Base-by-base conservation (phyloP, 2,797 vertebrate genomes). In the Babyrousa celebensis region DNA sequence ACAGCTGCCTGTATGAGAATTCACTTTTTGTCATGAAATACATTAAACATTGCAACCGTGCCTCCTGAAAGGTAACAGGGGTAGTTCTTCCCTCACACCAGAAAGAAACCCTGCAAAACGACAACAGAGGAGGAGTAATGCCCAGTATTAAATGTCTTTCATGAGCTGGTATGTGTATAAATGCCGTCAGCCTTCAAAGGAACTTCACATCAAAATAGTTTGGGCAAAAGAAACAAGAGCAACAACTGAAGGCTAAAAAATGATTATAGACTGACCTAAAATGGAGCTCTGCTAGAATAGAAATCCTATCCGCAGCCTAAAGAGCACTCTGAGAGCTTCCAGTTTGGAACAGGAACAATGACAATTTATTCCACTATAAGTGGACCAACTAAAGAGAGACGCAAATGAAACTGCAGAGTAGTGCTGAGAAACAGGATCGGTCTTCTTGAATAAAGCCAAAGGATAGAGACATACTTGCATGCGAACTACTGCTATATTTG, bases 401-500 rank as follows among this genome's bases (percentile, higher is more conserved):
- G 3, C 93, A 72, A 65, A 88, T 23, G 12, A 62, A 95, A 48
- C 5, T 29, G 7, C 3, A 14, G 0, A 17, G 36, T 5, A 89
- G 2, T 43, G 84, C 67, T 58, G 70, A 43, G 15, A 79, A 85
- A 85, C 27, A 23, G 3, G 75, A n/a, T 0, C 48, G 17, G 8
- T 29, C 62, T 83, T 71, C 93, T 32, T 40, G 29, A 97, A 95
- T 85, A 83, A 95, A 96, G 75, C 15, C 89, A 95, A 93, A 95
- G 89, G 71, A 52, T 20, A 77, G 78, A 74, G 43, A 90, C n/a
- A 75, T 60, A 52, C 56, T 79, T 85, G 82, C 52, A 77, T 65
- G 82, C 93, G 36, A 48, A 91, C 85, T 56, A 91, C 17, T 70
- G 88, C 6, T 92, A 2, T 82, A 93, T 97, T 87, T 90, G 97